Conservation (phyloP, 2,797 vertebrate species). For the Acipenser ruthenus region DNA sequence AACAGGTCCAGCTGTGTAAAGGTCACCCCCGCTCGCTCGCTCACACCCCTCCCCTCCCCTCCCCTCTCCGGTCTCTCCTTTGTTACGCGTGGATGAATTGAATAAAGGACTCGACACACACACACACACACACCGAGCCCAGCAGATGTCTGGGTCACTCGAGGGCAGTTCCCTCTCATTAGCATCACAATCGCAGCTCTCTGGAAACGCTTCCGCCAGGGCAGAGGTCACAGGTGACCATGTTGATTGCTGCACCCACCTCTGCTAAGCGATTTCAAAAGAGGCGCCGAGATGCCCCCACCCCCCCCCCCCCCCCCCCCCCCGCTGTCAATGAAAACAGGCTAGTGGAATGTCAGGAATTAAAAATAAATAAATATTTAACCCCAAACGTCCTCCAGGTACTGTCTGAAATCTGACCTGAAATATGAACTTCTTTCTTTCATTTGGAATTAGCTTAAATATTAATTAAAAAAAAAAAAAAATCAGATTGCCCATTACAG, state of each 20-base stretch:
- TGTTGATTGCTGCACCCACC: constrained; percentile 56
- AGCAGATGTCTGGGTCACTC: constrained; percentile 62
- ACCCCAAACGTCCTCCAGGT: too few relatives aligned
- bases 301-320: too few relatives aligned
- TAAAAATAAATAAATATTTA: neutral
- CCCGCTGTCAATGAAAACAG: constrained; percentile 3
- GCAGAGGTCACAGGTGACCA: constrained; percentile 54
- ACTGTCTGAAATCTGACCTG: too few relatives aligned
- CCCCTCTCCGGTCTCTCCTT: constrained; percentile 26
- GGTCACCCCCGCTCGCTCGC: constrained; percentile 55
- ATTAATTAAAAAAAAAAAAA: too few relatives aligned
- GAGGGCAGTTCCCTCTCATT: constrained; percentile 55
- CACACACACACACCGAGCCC: constrained; percentile 26
- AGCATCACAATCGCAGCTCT: constrained; percentile 54
- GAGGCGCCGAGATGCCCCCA: neutral
- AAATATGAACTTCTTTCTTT: too few relatives aligned
- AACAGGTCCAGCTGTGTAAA: constrained; percentile 50
- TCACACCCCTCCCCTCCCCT: constrained; percentile 34
- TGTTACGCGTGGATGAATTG: constrained; percentile 53
- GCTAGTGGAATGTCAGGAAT: constrained; percentile 13
- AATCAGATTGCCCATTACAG: too few relatives aligned
- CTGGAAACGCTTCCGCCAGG: constrained; percentile 36
- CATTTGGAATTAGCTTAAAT: too few relatives aligned
- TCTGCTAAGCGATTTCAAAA: constrained; percentile 47
- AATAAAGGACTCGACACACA: constrained; percentile 45